Conservation (phyloP, 1,140 invertebrate species). For the Drosophila ironensis region DNA sequence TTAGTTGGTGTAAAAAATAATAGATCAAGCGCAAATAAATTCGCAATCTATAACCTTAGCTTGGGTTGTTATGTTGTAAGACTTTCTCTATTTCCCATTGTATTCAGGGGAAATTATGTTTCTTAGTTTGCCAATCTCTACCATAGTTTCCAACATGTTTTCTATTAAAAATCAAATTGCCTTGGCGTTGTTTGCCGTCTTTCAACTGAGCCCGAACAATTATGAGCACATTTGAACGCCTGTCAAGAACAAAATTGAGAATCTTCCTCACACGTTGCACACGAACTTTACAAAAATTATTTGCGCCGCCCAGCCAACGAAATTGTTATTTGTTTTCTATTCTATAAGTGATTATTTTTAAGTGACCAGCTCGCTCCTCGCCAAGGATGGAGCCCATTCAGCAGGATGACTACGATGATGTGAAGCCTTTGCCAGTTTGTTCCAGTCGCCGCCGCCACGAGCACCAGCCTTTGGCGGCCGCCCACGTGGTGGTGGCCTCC, state of each 20-base stretch:
- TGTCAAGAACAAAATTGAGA: slow-evolving; percentile 25
- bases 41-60: too few relatives aligned
- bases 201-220: not conserved
- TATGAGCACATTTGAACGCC: not conserved
- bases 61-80: too few relatives aligned
- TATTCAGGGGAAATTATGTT: too few relatives aligned
- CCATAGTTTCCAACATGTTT: too few relatives aligned
- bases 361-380: too few relatives aligned
- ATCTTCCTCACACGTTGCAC: slow-evolving; percentile 15
- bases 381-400: too few relatives aligned
- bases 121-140: too few relatives aligned
- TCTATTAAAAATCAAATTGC: too few relatives aligned
- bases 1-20: too few relatives aligned
- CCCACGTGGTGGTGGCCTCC: slow-evolving; percentile 41
- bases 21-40: too few relatives aligned
- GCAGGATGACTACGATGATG: too few relatives aligned
- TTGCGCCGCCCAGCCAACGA: slow-evolving; percentile 18
- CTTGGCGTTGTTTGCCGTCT: not conserved
- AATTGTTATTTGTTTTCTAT: slow-evolving; percentile 21
- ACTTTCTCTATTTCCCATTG: too few relatives aligned
- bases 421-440: not conserved
- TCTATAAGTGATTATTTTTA: slow-evolving; percentile 25
- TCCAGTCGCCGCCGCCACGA: slow-evolving; percentile 29
- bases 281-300: slow-evolving; percentile 23
- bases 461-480: not conserved